Evolutionary conservation across 37 sponge, comb jelly and placozoan genomes (phyloP), one percentile per base, ranked within the genome.

Genomic region (Lycopodina hypogea): DNA sequence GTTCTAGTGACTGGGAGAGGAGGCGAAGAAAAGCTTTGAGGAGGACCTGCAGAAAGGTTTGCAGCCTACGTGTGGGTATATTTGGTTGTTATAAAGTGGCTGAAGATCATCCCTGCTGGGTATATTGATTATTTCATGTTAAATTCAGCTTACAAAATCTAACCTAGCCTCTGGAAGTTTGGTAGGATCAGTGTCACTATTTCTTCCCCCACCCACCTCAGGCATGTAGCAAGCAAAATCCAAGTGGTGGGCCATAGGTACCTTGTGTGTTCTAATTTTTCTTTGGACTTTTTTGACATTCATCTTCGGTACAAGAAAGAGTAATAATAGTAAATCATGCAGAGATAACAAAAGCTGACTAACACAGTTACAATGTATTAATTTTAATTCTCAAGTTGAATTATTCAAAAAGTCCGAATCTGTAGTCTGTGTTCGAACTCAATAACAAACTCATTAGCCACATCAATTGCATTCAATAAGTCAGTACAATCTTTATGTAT

Each of bases 401-500:
- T n/a, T 18, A 77, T 36, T 34, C 7, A 61, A 18, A 76, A 6
- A 60, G 21, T 67, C 79, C 68, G 62, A 78, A 78, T 11, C 42
- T 40, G 22, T 24, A 64, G 68, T 65, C 75, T 83, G 50, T 63
- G 68, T 63, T 83, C 76, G 21, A 34, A 63, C 9, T 48, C 34
- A 24, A 68, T 26, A 24, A 83, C 76, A 83, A 83, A 83, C 29
- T 75, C 58, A 74, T 83, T 51, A 12, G 69, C 69, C 23, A 83
- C 33, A 63, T 21, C 11, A 15, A 8, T 22, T 41, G 66, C 53
- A 28, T 78, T 57, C n/a, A 78, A 23, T 38, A 36, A 29, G 67
- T 84, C 84, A 61, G 79, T 78, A 18, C 11, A 12, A 41, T 81
- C 78, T 57, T 75, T 82, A 58, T 88, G 83, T 28, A 73, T 69